These are phyloP conservation scores for Bombyx huttoni DNA, from an alignment of 2,888 invertebrate species.

Conservation along the genomic window DNA sequence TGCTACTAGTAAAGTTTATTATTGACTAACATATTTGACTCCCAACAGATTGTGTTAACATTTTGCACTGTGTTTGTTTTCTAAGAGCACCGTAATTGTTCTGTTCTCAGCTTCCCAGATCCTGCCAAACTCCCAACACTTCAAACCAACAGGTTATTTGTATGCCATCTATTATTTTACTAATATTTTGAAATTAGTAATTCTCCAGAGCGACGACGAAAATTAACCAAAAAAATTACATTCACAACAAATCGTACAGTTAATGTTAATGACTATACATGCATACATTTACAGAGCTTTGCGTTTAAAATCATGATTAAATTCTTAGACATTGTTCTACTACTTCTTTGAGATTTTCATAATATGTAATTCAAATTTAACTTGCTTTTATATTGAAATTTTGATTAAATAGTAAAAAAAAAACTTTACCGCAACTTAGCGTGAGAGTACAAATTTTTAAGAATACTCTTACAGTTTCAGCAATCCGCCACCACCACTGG, in stretches of 20 bases:
- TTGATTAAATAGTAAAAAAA: too few species aligned
- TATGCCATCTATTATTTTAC: constrained; percentile 14
- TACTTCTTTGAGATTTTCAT: too few species aligned
- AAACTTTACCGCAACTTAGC: neutral
- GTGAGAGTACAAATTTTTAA: neutral
- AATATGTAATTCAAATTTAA: neutral
- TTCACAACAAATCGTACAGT: too few species aligned
- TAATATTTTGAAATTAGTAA: constrained; percentile 2
- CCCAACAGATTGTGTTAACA: too few species aligned
- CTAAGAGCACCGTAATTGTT: constrained; percentile 28
- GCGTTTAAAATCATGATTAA: too few species aligned
- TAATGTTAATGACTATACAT: too few species aligned
- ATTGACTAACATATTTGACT: too few species aligned
- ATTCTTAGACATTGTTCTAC: too few species aligned
- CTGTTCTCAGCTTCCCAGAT: constrained; percentile 32
- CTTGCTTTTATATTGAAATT: neutral
- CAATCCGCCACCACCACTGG: constrained; percentile 52
- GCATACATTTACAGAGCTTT: too few species aligned
- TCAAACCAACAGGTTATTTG: constrained; percentile 22
- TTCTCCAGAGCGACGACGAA: too few species aligned
- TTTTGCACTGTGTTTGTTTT: constrained; percentile 27
- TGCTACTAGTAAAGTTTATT: too few species aligned
- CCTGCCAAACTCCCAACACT: constrained; percentile 5
- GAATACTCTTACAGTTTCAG: constrained; percentile 37
- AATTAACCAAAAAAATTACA: too few species aligned